These are phyloP conservation scores for Eupristina koningsbergeri DNA, from an alignment of 1,140 invertebrate species.

Conservation along the genomic window DNA sequence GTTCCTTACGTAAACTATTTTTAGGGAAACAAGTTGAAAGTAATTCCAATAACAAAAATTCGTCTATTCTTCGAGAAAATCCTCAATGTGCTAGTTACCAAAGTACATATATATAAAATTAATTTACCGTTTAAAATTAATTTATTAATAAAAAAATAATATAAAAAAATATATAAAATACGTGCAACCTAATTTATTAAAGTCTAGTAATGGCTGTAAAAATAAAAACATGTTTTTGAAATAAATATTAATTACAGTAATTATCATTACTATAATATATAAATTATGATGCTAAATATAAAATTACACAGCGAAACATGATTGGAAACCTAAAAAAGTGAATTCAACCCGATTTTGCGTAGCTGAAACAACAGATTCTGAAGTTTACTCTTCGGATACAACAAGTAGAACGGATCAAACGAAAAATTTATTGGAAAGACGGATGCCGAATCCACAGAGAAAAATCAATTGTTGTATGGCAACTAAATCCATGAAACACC, in stretches of 20 bases:
- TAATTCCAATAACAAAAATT: not conserved
- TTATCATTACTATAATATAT: not conserved
- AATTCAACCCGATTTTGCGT: not conserved
- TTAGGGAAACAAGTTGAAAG: not conserved
- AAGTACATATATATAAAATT: not conserved
- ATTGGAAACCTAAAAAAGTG: not conserved
- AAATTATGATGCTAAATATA: not conserved
- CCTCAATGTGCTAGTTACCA: not conserved
- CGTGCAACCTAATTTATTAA: no score
- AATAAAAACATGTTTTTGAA: not conserved
- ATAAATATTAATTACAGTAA: not conserved
- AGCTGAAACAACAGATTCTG: constrained; percentile 36
- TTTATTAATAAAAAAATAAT: no score
- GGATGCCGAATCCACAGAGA: not conserved
- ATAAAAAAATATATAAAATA: no score
- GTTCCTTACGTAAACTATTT: not conserved
- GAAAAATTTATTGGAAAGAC: not conserved
- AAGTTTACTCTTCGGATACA: constrained; percentile 9
- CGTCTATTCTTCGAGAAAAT: not conserved
- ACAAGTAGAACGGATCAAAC: not conserved
- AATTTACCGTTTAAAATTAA: not conserved
- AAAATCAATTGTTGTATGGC: not conserved
- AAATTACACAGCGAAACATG: not conserved
- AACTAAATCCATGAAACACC: not conserved
- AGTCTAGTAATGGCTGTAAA: no score